These are phyloP conservation scores for Anguilla pacifica DNA, from an alignment of 2,797 vertebrate genomes.

Conservation along the genomic window DNA sequence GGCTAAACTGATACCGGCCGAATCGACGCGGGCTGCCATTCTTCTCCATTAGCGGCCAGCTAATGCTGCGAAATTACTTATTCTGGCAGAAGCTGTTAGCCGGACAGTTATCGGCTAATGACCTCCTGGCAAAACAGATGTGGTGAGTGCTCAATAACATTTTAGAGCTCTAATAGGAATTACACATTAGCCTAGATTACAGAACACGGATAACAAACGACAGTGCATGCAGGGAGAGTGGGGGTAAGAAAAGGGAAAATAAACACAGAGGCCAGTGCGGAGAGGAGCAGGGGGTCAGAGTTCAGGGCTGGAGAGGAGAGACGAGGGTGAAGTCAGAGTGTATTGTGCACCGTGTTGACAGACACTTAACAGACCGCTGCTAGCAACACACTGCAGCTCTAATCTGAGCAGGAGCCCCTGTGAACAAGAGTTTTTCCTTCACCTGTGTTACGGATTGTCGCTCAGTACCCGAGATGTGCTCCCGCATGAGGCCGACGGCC, in stretches of 20 bases:
- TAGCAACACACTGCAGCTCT: background rate
- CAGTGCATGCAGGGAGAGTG: conserved; percentile 16
- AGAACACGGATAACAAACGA: conserved; percentile 22
- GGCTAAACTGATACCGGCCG: background rate
- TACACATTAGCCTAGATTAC: conserved; percentile 46
- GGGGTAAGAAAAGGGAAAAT: conserved; percentile 29
- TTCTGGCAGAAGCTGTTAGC: conserved; percentile 35
- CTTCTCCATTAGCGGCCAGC: conserved; percentile 20
- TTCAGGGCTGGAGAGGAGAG: background rate
- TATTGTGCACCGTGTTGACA: background rate
- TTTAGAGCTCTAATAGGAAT: conserved; percentile 46
- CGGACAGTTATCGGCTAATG: conserved; percentile 34
- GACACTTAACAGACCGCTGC: background rate
- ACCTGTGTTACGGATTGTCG: background rate
- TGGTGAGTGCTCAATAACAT: conserved; percentile 42
- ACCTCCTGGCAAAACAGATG: conserved; percentile 47
- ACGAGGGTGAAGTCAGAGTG: background rate
- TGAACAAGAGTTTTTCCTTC: background rate
- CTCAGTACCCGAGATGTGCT: background rate
- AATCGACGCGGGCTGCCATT: background rate
- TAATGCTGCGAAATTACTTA: conserved; percentile 36
- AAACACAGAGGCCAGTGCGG: conserved; percentile 2
- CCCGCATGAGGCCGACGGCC: background rate
- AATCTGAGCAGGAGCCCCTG: background rate
- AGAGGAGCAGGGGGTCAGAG: background rate